A percentile compares a stretch with the other conserved stretches of the same genome.
Conservation (phyloP, 2,888 invertebrate genomes). For the Sesia apiformis region DNA sequence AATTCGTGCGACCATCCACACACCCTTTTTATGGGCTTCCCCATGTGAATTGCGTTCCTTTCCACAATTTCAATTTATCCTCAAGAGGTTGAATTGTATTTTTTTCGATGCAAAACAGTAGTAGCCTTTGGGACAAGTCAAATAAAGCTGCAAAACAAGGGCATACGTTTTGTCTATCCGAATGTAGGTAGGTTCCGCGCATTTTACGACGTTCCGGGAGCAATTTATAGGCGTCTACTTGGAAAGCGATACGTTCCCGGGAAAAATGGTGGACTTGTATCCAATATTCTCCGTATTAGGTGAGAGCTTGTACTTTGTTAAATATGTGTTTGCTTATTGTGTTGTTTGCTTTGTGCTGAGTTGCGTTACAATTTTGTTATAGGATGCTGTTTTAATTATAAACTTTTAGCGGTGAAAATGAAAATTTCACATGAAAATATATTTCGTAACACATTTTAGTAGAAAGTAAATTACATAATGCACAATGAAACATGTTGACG, state of each 20-base stretch:
- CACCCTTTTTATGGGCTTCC: constrained; percentile 28
- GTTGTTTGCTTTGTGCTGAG: background rate
- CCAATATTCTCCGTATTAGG: constrained; percentile 6
- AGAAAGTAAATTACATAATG: too few relatives aligned
- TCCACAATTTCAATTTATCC: constrained; percentile 56
- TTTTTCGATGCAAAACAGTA: constrained; percentile 61
- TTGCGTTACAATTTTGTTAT: too few relatives aligned
- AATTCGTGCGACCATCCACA: constrained; percentile 22
- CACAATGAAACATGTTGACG: too few relatives aligned
- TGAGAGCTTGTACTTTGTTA: background rate
- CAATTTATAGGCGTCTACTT: constrained; percentile 53
- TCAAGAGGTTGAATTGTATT: constrained; percentile 36
- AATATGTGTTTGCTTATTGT: background rate
- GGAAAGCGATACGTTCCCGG: constrained; percentile 37
- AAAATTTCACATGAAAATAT: too few relatives aligned
- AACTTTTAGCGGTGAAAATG: too few relatives aligned
- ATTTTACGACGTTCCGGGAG: constrained; percentile 11
- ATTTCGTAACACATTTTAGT: too few relatives aligned
- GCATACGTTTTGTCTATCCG: constrained; percentile 2
- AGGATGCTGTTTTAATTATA: too few relatives aligned
- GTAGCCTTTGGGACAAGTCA: constrained; percentile 16
- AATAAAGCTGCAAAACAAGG: constrained; percentile 7
- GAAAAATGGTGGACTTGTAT: constrained; percentile 1
- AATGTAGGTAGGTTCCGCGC: background rate
- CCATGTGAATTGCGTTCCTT: constrained; percentile 30